phyloP scores from a whole-genome alignment of 2,113 vertebrate genomes.

The Phalacrocorax aristotelis region DNA sequence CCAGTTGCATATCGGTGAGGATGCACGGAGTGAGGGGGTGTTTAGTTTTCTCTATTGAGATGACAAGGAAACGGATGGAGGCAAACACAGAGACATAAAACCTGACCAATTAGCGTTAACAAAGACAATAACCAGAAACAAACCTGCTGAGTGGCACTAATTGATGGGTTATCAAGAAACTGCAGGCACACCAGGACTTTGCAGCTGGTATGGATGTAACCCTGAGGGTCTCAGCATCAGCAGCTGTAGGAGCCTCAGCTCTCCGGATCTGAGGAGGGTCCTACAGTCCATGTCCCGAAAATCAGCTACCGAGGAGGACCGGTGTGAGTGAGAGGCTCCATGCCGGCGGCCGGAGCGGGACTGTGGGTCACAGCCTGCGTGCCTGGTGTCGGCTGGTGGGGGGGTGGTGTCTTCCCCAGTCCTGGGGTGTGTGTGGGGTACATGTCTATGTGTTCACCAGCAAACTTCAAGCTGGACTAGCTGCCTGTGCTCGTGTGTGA shows the following conservation, averaged over 20 bases:
- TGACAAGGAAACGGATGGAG: background rate
- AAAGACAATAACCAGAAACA: background rate
- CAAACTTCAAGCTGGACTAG: background rate
- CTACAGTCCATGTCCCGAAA: background rate
- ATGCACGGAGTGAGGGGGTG: background rate
- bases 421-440: too few species aligned
- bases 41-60: background rate
- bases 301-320: background rate
- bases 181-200: background rate
- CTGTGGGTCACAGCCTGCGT: background rate
- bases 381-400: background rate
- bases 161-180: background rate
- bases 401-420: background rate
- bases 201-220: background rate
- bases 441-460: too few species aligned
- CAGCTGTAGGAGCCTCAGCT: background rate
- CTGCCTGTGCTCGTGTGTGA: too few species aligned
- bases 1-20: rapidly evolving
- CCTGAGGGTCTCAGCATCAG: background rate
- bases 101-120: background rate
- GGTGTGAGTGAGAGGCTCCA: background rate
- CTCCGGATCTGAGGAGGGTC: background rate
- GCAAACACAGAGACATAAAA: background rate
- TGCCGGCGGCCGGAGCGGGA: rapidly evolving
- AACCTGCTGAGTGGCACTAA: background rate